phyloP scores from a whole-genome alignment of 2,113 vertebrate species.

The Lampris incognitus region DNA sequence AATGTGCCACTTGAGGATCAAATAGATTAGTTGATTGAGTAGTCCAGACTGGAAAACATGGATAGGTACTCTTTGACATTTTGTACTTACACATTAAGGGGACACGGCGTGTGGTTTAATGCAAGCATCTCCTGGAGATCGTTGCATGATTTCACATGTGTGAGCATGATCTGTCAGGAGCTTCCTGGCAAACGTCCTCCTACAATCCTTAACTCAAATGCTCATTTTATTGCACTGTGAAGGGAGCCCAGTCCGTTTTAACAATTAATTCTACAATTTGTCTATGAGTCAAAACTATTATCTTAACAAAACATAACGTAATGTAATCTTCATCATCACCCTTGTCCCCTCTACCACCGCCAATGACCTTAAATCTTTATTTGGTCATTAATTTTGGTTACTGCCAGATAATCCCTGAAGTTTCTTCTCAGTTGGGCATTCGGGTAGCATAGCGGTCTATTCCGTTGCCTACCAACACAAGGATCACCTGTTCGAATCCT shows the following conservation, averaged over 20 bases:
- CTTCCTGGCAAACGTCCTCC: conserved; percentile 14
- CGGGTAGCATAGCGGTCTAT: too few relatives aligned
- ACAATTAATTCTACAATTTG: conserved; percentile 36
- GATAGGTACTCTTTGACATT: too few relatives aligned
- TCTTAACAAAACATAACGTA: neutral
- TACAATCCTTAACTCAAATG: conserved; percentile 24
- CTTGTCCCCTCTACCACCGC: neutral
- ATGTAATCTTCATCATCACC: neutral
- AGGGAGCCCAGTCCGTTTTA: neutral
- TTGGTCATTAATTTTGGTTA: too few relatives aligned
- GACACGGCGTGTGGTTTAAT: neutral
- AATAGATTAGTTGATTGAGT: too few relatives aligned
- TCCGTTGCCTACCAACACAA: too few relatives aligned
- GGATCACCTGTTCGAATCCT: too few relatives aligned
- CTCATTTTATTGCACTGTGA: conserved; percentile 31
- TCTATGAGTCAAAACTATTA: neutral
- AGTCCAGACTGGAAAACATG: too few relatives aligned
- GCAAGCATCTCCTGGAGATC: conserved; percentile 1
- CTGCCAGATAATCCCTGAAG: too few relatives aligned
- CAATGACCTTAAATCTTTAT: too few relatives aligned
- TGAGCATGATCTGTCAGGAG: conserved; percentile 25
- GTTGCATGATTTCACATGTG: conserved; percentile 14
- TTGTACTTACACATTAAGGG: neutral
- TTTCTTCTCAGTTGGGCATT: too few relatives aligned
- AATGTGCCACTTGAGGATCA: too few relatives aligned